phyloP scores from a whole-genome alignment of 2,888 invertebrate species.

The Sepioteuthis lessoniana region DNA sequence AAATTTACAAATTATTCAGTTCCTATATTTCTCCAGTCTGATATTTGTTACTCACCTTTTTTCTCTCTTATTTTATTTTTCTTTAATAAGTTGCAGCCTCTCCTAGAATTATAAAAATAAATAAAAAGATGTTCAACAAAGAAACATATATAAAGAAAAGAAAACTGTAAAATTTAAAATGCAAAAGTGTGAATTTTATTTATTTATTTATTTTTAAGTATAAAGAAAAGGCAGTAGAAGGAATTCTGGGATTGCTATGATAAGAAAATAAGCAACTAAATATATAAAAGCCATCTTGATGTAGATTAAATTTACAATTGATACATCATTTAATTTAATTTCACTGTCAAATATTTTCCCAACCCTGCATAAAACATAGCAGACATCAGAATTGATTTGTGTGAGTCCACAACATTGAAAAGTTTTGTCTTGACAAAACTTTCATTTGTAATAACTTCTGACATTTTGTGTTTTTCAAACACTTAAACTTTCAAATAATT shows the following conservation, averaged over 20 bases:
- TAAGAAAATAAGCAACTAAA: not conserved
- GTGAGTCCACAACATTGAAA: conserved; percentile 8
- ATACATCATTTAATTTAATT: conserved; percentile 4
- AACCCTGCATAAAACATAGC: not conserved
- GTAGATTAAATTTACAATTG: conserved; percentile 33
- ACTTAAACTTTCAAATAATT: not conserved
- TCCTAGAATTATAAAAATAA: not conserved
- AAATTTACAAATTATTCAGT: conserved; percentile 12
- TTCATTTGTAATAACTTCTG: conserved; percentile 10
- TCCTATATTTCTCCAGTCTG: not conserved
- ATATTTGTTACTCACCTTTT: not conserved
- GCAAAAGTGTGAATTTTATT: not conserved
- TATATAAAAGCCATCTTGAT: conserved; percentile 33
- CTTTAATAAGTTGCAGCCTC: not conserved
- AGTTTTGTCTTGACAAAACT: conserved; percentile 33
- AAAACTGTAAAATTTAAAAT: not conserved
- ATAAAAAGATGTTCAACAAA: not conserved
- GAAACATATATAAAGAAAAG: not conserved
- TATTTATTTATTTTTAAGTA: not conserved
- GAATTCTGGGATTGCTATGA: conserved; percentile 14
- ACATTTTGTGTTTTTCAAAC: conserved; percentile 18
- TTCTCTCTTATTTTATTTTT: not conserved
- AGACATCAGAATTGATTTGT: conserved; percentile 9
- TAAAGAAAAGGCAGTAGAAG: not conserved
- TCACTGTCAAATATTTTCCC: conserved; percentile 11